Percentiles rank a stretch among this genome's conserved stretches.
phyloP scores from a whole-genome alignment of 2,113 vertebrate species.

The Trichomycterus rosablanca region DNA sequence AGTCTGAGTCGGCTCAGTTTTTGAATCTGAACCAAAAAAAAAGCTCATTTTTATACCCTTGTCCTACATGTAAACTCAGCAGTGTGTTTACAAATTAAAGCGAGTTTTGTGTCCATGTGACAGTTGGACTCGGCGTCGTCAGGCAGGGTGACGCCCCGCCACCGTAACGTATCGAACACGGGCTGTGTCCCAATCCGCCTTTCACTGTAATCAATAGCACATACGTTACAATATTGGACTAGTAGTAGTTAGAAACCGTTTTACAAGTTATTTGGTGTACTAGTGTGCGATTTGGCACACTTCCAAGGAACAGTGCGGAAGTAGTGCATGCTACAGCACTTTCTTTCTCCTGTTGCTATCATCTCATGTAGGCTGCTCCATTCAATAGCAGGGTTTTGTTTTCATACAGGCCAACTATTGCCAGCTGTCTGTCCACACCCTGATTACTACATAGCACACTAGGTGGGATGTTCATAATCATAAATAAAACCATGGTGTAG shows the following conservation, averaged over 20 bases:
- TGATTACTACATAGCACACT: neutral
- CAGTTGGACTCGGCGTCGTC: conserved; percentile 43
- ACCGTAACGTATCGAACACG: neutral
- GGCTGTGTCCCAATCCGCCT: neutral
- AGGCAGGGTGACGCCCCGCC: conserved; percentile 69
- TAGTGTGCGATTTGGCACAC: conserved; percentile 10
- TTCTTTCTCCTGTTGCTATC: conserved; percentile 1
- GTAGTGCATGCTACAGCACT: conserved; percentile 44
- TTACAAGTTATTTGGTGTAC: neutral
- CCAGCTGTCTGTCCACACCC: neutral
- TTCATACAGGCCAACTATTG: too few relatives aligned
- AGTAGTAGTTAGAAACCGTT: neutral
- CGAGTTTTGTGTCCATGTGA: conserved; percentile 43
- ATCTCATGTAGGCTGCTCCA: neutral
- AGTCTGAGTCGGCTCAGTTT: too few relatives aligned
- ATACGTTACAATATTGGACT: too few relatives aligned
- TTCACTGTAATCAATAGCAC: conserved; percentile 35
- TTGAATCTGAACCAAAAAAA: too few relatives aligned
- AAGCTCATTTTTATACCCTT: neutral
- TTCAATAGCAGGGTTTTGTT: neutral
- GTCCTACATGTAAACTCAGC: neutral
- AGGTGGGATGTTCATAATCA: too few relatives aligned
- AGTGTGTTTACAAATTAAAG: neutral
- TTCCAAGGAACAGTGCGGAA: conserved; percentile 64
- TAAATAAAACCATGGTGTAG: too few relatives aligned